Base-by-base conservation (phyloP, 1,140 invertebrate species). In the Venturia canescens region DNA sequence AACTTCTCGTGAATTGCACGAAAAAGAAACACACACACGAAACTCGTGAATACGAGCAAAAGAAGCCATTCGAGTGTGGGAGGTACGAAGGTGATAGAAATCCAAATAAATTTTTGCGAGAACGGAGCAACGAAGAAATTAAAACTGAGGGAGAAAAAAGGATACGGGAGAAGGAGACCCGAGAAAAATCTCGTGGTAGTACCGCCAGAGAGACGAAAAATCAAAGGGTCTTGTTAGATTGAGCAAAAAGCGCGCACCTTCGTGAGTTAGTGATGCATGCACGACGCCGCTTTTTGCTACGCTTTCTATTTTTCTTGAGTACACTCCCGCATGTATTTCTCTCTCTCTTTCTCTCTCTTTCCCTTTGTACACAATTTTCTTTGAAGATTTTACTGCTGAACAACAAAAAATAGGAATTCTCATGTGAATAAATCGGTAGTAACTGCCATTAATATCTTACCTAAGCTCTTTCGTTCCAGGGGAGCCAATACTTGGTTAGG, bases 201-300 rank as follows among this genome's bases (percentile, higher is more conserved):
- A 44, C 5, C 1, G 38, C 1, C 1, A 44, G 67, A 70, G 27
- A 27, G 18, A 27, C 27, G 18, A 53, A 34, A 48, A 78, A 60
- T 66, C 57, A 69, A 63, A 44, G 76, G 53, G 34, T 63, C 34
- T 79, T 15, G 67, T 69, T 44, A 81, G 85, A 84, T 86, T 84
- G 83, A 80, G 83, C 77, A 79, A 26, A 81, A 70, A 70, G 79
- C 78, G 79, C 78, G 80, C 44, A 74, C 71, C 71, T 74, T 74
- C 57, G 48, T 23, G 18, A 74, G 44, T 27, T 29, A 74, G 48
- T 48, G 71, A 74, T 74, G 71, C 71, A 26, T 53, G 34, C 13
- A 53, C n/a, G 44, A 29, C 16, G 53, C 13, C 53, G 5, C 0
- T 44, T 44, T 44, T 44, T 44, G 38, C 38, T 9, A 44, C 13